Evolutionary conservation across 1,140 invertebrate genomes (phyloP).

Genomic region (Gerris buenoi): DNA sequence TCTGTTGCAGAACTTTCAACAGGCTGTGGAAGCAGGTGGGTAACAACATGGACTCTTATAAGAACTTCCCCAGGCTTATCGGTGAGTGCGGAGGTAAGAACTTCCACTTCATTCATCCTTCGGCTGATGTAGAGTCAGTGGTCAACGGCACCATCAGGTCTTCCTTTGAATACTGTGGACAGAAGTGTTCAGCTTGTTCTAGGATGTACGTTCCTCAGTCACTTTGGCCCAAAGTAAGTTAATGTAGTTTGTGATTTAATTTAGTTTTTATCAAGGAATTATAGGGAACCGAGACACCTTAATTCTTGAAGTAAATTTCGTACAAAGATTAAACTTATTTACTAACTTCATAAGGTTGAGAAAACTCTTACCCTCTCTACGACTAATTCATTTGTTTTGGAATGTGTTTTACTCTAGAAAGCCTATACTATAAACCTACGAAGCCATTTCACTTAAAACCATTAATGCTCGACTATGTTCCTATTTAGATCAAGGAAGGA

Average conservation of each 20-base stretch:
- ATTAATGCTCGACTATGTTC: no score
- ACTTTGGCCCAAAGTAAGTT: conserved; percentile 59
- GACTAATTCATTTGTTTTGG: conserved; percentile 7
- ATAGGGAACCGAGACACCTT: no score
- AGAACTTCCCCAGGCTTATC: conserved; percentile 83
- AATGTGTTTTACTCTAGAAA: no score
- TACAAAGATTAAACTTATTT: no score
- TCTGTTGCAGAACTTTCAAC: conserved; percentile 65
- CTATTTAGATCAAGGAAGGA: conserved; percentile 49
- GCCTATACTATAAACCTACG: no score
- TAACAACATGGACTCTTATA: conserved; percentile 70
- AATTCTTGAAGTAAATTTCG: no score
- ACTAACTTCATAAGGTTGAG: no score
- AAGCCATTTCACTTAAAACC: background rate
- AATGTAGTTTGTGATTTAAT: no score
- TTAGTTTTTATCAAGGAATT: no score
- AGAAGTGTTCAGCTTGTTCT: conserved; percentile 98
- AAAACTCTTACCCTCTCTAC: conserved; percentile 5
- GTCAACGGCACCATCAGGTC: conserved; percentile 72
- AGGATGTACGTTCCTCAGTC: conserved; percentile 88
- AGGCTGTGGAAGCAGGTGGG: conserved; percentile 86
- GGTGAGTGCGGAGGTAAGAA: conserved; percentile 98
- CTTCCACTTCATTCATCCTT: conserved; percentile 90
- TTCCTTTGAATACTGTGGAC: conserved; percentile 91
- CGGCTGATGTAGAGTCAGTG: conserved; percentile 72